Conservation (phyloP, 2,113 vertebrate species). For the Megaceryle torquata region DNA sequence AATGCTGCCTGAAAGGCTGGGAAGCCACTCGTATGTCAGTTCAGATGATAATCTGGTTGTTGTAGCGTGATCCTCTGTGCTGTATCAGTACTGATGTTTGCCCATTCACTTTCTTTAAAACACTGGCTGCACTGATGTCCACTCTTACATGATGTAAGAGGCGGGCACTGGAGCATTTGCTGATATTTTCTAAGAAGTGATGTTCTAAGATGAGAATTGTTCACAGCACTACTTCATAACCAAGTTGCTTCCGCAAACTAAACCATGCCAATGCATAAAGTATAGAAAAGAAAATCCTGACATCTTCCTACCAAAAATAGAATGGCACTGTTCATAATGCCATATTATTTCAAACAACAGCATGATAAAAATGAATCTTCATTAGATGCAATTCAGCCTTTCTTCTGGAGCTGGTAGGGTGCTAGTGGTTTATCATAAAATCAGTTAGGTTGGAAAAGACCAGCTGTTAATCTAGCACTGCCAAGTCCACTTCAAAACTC, state of each 20-base stretch:
- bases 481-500: background rate
- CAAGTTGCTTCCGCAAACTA: background rate
- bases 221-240: background rate
- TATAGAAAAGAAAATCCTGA: background rate
- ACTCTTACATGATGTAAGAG: background rate
- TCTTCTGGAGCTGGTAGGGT: background rate
- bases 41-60: background rate
- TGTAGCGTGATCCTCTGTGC: background rate
- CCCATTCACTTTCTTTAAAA: background rate
- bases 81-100: background rate
- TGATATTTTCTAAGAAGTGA: background rate
- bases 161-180: background rate
- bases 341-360: background rate
- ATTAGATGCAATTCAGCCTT: background rate
- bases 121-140: background rate
- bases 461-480: accelerated
- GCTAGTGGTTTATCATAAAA: background rate
- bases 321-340: background rate
- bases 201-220: background rate
- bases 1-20: background rate
- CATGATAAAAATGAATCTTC: background rate
- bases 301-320: background rate
- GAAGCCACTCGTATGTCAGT: background rate
- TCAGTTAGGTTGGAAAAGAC: background rate
- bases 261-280: accelerated